These are phyloP conservation scores for Drosophila hamatofila DNA, from an alignment of 2,888 invertebrate species.

Conservation along the genomic window DNA sequence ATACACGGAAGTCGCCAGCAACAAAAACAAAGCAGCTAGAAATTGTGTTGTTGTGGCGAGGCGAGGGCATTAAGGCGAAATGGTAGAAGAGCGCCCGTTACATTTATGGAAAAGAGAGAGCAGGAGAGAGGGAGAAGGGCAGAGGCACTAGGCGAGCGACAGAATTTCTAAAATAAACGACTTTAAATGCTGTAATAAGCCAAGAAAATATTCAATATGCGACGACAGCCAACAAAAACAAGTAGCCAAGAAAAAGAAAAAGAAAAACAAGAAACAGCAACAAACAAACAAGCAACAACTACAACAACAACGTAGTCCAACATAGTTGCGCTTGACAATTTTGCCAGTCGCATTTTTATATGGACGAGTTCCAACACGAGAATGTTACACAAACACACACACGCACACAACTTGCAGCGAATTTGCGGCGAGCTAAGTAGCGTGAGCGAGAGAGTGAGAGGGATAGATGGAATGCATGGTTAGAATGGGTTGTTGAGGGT, in stretches of 20 bases:
- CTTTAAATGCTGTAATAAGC: conserved; percentile 68
- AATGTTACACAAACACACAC: conserved; percentile 43
- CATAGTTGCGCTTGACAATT: conserved; percentile 52
- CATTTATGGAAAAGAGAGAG: conserved; percentile 1
- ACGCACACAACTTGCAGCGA: conserved; percentile 41
- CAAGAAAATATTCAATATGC: conserved; percentile 61
- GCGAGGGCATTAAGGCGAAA: conserved; percentile 3
- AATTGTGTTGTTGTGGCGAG: conserved; percentile 19
- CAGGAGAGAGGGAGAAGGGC: background rate
- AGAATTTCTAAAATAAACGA: conserved; percentile 61
- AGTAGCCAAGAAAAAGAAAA: background rate
- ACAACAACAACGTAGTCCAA: conserved; percentile 33
- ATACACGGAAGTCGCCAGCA: conserved; percentile 49
- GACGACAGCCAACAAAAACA: conserved; percentile 10
- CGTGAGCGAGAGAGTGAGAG: background rate
- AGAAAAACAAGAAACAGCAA: conserved; percentile 17
- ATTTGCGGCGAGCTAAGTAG: conserved; percentile 5
- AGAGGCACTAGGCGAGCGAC: conserved; percentile 14
- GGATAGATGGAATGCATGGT: background rate
- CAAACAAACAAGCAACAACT: conserved; percentile 20
- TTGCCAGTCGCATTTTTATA: conserved; percentile 53
- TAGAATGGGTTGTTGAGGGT: conserved; percentile 8
- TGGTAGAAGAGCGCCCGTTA: background rate
- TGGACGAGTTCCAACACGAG: conserved; percentile 65
- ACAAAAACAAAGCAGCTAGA: conserved; percentile 34